Evolutionary conservation across 2,888 invertebrate species (phyloP).

Genomic region (Pyrrhia umbra): DNA sequence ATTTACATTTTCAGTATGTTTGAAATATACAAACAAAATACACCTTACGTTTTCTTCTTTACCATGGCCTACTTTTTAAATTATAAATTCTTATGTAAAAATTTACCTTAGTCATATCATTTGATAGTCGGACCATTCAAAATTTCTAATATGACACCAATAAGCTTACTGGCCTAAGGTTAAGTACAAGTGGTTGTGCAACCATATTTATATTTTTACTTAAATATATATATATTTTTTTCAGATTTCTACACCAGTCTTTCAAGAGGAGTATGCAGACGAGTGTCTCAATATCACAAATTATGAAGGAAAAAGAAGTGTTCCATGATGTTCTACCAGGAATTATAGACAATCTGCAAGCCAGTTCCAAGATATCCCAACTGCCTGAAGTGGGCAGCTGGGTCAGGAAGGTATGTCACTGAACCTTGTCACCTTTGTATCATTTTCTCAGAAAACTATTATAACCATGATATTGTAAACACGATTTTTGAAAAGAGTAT

Average conservation of each 20-base stretch:
- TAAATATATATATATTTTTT: slow-evolving; percentile 33
- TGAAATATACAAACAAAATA: background rate
- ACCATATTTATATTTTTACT: background rate
- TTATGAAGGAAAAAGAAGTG: slow-evolving; percentile 76
- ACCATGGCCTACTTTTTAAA: background rate
- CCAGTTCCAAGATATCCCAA: slow-evolving; percentile 71
- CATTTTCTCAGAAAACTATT: too few relatives aligned
- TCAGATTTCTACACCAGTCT: slow-evolving; percentile 39
- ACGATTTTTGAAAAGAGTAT: too few relatives aligned
- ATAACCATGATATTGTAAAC: too few relatives aligned
- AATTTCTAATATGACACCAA: background rate
- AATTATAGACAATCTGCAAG: slow-evolving; percentile 73
- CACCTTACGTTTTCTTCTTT: background rate
- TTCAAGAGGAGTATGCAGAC: slow-evolving; percentile 66
- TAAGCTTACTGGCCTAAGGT: background rate
- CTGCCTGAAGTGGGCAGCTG: slow-evolving; percentile 78
- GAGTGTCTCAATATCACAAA: slow-evolving; percentile 74
- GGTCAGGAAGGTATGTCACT: slow-evolving; percentile 74
- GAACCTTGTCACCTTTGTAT: too few relatives aligned
- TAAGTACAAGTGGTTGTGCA: slow-evolving; percentile 14
- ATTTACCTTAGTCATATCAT: background rate
- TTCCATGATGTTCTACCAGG: slow-evolving; percentile 79
- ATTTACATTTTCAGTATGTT: too few relatives aligned
- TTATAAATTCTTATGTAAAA: background rate
- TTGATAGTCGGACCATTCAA: background rate